Percentiles rank a stretch among this genome's conserved stretches.
Evolutionary conservation across 2,797 vertebrate species (phyloP).

Genomic region (Lateolabrax maculatus): DNA sequence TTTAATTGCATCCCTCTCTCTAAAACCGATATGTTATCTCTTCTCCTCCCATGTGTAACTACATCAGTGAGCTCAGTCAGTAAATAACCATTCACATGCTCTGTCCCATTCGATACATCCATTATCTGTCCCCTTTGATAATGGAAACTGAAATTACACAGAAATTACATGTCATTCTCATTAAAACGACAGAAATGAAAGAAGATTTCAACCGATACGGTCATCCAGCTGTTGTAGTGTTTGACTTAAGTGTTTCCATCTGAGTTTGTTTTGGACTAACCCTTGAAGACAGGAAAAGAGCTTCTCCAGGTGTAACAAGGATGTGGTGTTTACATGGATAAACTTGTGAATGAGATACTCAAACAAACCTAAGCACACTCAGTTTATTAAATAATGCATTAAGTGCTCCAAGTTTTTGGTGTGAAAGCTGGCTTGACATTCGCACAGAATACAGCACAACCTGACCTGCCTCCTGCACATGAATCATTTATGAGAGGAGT

Average conservation of each 20-base stretch:
- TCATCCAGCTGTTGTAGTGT: background rate
- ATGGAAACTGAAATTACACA: background rate
- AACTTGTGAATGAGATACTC: background rate
- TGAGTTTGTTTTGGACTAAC: background rate
- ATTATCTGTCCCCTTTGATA: background rate
- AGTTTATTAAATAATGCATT: background rate
- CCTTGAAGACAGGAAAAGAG: background rate
- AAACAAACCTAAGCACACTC: background rate
- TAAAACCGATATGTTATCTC: background rate
- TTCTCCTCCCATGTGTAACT: background rate
- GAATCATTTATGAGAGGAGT: constrained; percentile 63
- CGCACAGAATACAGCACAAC: constrained; percentile 28
- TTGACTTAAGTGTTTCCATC: background rate
- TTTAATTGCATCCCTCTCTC: background rate
- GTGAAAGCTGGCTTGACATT: constrained; percentile 33
- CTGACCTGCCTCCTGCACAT: constrained; percentile 53
- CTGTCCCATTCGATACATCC: background rate
- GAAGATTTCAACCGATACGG: background rate
- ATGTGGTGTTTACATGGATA: background rate
- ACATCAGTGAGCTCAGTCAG: background rate
- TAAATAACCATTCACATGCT: background rate
- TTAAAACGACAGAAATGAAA: background rate
- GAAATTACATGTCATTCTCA: background rate
- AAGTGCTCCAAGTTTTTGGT: constrained; percentile 31
- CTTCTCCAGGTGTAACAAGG: background rate